Evolutionary conservation across 2,888 invertebrate species (phyloP).

Genomic region (Pandemis heparana): DNA sequence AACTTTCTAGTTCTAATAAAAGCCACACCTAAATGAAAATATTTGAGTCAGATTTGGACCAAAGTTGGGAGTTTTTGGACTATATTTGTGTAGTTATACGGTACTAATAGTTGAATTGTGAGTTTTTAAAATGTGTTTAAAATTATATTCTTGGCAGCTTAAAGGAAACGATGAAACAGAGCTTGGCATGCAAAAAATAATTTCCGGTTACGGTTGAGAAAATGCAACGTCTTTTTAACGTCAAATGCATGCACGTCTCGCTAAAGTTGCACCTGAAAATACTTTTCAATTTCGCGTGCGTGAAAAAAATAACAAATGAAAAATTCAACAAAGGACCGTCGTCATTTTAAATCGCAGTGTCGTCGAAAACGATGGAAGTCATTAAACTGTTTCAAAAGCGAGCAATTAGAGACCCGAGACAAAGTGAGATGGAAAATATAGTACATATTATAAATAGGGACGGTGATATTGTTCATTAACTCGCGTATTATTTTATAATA

Average conservation of each 20-base stretch:
- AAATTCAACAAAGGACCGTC: conserved; percentile 52
- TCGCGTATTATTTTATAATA: conserved; percentile 32
- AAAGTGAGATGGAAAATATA: conserved; percentile 56
- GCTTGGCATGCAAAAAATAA: conserved; percentile 3
- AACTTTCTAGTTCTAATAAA: no score
- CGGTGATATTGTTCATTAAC: conserved; percentile 46
- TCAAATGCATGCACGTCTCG: conserved; percentile 13
- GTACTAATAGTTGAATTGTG: no score
- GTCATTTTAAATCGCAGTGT: conserved; percentile 68
- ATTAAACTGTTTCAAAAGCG: conserved; percentile 70
- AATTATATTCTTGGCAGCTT: background rate
- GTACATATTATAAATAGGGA: conserved; percentile 53
- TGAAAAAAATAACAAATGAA: conserved; percentile 51
- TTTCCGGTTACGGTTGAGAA: conserved; percentile 12
- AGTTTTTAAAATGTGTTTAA: background rate
- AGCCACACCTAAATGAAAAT: no score
- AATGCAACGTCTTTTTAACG: conserved; percentile 13
- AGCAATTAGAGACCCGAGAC: conserved; percentile 76
- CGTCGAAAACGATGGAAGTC: conserved; percentile 75
- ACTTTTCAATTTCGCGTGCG: conserved; percentile 32
- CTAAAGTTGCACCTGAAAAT: conserved; percentile 17
- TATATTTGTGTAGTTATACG: no score
- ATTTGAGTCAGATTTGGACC: no score
- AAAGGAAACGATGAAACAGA: background rate
- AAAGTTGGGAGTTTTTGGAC: no score